phyloP scores from a whole-genome alignment of 2,797 vertebrate species.

The Pygocentrus nattereri region DNA sequence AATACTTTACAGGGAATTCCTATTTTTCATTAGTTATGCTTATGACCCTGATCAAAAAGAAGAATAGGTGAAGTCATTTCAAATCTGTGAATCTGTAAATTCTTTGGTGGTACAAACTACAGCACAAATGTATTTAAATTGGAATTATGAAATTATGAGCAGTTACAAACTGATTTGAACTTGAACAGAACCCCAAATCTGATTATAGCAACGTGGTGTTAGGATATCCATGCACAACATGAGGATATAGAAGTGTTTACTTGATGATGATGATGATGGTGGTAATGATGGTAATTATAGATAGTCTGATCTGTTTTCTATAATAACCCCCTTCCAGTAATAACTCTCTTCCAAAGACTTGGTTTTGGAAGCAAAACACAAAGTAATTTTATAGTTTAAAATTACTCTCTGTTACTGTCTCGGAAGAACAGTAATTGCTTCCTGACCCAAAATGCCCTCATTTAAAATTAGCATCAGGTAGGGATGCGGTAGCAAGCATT shows the following conservation, averaged over 20 bases:
- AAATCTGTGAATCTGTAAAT: too few relatives aligned
- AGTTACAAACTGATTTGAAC: too few relatives aligned
- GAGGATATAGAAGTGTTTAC: conserved; percentile 57
- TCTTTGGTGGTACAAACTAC: neutral
- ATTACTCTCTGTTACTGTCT: conserved; percentile 44
- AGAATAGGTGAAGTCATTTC: too few relatives aligned
- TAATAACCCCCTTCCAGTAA: conserved; percentile 46
- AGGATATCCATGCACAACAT: conserved; percentile 16
- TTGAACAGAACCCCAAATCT: neutral
- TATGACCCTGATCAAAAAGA: too few relatives aligned
- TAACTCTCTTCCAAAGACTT: conserved; percentile 32
- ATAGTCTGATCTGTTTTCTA: conserved; percentile 64
- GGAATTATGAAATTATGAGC: neutral
- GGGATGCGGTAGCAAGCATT: conserved; percentile 16
- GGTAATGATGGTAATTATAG: conserved; percentile 65
- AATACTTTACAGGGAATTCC: too few relatives aligned
- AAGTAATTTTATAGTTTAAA: conserved; percentile 47
- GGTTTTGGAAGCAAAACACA: conserved; percentile 45
- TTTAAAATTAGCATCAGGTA: conserved; percentile 50
- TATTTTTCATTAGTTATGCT: too few relatives aligned
- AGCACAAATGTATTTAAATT: neutral
- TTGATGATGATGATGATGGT: conserved; percentile 59
- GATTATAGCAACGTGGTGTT: conserved; percentile 25
- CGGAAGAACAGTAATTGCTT: conserved; percentile 41
- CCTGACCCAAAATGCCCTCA: conserved; percentile 32